Percentiles rank a stretch among this genome's conserved stretches.
These are phyloP conservation scores for Catocala nupta DNA, from an alignment of 2,888 invertebrate species.

Conservation along the genomic window DNA sequence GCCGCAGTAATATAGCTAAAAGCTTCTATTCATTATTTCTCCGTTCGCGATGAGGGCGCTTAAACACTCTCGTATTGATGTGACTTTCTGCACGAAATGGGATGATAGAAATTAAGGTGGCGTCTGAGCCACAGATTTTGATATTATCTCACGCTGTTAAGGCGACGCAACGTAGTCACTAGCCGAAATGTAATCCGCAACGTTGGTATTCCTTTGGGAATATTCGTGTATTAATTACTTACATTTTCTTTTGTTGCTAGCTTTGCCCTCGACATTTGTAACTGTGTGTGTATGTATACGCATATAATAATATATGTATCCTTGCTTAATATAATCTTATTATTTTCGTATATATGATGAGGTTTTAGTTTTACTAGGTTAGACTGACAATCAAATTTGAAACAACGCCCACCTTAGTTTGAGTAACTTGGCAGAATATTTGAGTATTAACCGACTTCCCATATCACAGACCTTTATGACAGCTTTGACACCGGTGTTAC, in stretches of 20 bases:
- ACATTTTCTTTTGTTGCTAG: constrained; percentile 43
- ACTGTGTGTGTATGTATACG: background rate
- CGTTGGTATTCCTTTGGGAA: constrained; percentile 38
- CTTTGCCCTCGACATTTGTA: constrained; percentile 1
- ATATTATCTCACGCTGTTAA: constrained; percentile 38
- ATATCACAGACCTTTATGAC: no score
- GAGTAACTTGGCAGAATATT: no score
- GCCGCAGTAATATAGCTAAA: constrained; percentile 74
- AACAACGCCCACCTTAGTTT: no score
- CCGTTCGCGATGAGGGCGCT: constrained; percentile 54
- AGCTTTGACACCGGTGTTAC: no score
- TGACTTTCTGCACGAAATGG: constrained; percentile 54
- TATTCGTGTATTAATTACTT: constrained; percentile 37
- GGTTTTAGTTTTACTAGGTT: no score
- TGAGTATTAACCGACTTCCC: no score
- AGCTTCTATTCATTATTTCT: constrained; percentile 74
- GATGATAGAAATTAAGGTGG: constrained; percentile 53
- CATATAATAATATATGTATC: no score
- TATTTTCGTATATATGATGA: no score
- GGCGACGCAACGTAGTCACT: constrained; percentile 33
- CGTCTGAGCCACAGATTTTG: constrained; percentile 44
- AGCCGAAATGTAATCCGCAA: constrained; percentile 39
- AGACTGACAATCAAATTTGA: no score
- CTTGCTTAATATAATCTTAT: no score
- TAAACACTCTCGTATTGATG: constrained; percentile 59